Evolutionary conservation across 2,888 invertebrate species (phyloP), one percentile per base, ranked within the genome.

Genomic region (Apocheima hispidaria): DNA sequence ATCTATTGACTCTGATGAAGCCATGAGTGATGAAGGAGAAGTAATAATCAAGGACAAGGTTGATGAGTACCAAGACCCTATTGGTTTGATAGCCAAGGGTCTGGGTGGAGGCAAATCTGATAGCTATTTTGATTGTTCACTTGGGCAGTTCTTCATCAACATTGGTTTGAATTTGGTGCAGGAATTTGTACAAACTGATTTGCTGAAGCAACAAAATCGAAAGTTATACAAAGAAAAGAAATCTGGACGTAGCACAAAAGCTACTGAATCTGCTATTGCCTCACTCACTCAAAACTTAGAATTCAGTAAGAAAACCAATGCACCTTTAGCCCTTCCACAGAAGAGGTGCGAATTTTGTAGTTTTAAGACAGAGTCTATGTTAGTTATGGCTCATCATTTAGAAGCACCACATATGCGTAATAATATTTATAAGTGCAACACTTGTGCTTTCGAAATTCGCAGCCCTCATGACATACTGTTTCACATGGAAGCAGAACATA

Each of bases 401-500:
- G 98, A 98, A 87, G 97, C 97, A 54, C 98, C 98, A 33, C 98
- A 98, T 82, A 97, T 98, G 96, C 95, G 95, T 69, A 97, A 96
- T 78, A 96, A 96, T 78, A 95, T 96, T 63, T 97, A 97, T 86
- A 96, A 95, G 83, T 98, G 98, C 89, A 97, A 97, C 81, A 96
- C 96, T 79, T 98, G 98, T 90, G 93, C 95, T 49, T 96, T 96
- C 79, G 96, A 96, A 86, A 96, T 98, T 57, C 95, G 97, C 61
- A 97, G 96, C 79, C 97, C 98, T 16, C 97, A 97, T 83, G 97
- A 97, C 81, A 98, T 98, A 72, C 92, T 97, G 30, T 97, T 96
- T 83, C 99, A 99, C 83, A 98, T 98, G 97, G 98, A 98, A 84
- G 96, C 97, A 0, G 96, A 97, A 80, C 99, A 99, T 84, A 96